Conservation (phyloP, 2,113 vertebrate genomes). For the Macquaria ambigua region DNA sequence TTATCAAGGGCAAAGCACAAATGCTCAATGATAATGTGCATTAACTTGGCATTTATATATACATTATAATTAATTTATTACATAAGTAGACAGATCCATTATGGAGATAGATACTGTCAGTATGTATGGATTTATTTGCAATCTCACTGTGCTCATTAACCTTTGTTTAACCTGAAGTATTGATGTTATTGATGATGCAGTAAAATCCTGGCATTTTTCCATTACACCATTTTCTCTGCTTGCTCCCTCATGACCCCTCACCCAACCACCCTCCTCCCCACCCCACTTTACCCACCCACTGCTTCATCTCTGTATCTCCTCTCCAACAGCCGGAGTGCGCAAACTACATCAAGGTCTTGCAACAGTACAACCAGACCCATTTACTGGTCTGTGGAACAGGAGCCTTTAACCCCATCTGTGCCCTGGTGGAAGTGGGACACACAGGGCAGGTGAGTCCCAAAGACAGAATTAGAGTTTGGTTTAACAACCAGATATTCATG, state of each 20-base stretch:
- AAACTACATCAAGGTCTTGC: constrained; percentile 94
- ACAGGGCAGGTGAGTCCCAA: constrained; percentile 73
- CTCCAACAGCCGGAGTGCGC: constrained; percentile 91
- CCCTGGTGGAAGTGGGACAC: constrained; percentile 88
- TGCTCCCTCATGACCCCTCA: not conserved
- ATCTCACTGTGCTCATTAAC: constrained; percentile 27
- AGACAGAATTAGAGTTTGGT: not conserved
- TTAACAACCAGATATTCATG: not conserved
- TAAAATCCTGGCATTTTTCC: constrained; percentile 37
- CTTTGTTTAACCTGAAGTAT: constrained; percentile 42
- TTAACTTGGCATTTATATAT: not conserved
- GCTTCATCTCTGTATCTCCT: constrained; percentile 36
- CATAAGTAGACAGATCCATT: not conserved
- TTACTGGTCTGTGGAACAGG: constrained; percentile 95
- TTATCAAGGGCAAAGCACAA: constrained; percentile 9
- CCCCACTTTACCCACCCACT: not conserved
- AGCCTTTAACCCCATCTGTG: constrained; percentile 92
- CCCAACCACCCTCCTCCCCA: not conserved
- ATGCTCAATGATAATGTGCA: not conserved
- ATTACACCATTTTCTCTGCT: not conserved
- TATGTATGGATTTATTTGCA: not conserved
- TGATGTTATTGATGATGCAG: constrained; percentile 47
- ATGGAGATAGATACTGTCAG: not conserved
- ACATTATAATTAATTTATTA: not conserved
- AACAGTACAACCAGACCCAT: constrained; percentile 94